Conservation (phyloP, 1,140 invertebrate genomes). For the Nephotettix cincticeps region DNA sequence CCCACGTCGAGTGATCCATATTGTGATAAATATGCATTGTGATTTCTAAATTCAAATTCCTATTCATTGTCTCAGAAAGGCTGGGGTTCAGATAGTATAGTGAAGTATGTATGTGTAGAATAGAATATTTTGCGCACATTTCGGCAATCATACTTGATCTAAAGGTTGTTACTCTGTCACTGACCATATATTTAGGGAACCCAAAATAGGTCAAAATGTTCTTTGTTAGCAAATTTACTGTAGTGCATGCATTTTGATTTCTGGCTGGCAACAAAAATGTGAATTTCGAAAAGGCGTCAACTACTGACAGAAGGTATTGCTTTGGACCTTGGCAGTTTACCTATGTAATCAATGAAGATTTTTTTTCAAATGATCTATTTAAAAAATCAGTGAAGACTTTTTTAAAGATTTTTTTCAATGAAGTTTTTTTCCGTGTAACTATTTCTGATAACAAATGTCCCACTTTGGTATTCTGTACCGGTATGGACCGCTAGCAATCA, state of each 20-base stretch:
- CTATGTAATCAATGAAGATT: neutral
- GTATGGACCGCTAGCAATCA: neutral
- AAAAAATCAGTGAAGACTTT: too few relatives aligned
- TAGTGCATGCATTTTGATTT: neutral
- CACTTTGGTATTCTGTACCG: neutral
- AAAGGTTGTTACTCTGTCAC: neutral
- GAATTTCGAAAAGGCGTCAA: conserved; percentile 13
- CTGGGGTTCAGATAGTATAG: neutral
- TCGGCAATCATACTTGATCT: neutral
- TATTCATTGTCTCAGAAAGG: neutral
- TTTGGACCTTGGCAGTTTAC: neutral
- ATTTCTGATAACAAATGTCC: neutral
- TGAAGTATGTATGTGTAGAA: neutral
- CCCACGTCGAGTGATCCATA: neutral
- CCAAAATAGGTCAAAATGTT: neutral
- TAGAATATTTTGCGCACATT: neutral
- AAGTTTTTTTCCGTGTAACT: too few relatives aligned
- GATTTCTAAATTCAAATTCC: neutral
- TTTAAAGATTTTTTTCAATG: too few relatives aligned
- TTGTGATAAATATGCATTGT: neutral
- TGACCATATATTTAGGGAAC: neutral
- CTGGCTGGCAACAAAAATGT: neutral
- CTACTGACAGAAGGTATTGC: neutral
- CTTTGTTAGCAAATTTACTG: neutral
- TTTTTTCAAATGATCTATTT: neutral